Conservation (phyloP, 2,888 invertebrate genomes). For the Brachylomia viminalis region DNA sequence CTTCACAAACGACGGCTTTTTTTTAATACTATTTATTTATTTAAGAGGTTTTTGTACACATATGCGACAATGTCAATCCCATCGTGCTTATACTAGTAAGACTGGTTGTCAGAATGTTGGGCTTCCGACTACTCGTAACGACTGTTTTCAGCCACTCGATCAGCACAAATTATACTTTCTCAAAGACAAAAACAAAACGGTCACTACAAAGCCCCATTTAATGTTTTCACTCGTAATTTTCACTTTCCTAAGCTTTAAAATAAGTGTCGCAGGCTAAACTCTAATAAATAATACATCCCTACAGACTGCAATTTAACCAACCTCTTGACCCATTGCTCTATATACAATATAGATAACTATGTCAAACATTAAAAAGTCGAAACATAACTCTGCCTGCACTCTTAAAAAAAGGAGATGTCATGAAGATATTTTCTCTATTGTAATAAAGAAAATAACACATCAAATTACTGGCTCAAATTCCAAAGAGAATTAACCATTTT, state of each 20-base stretch:
- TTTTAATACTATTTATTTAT: too few species aligned
- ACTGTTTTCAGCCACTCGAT: not conserved
- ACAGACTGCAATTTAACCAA: not conserved
- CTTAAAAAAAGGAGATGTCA: not conserved
- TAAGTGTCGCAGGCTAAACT: not conserved
- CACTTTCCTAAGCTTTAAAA: not conserved
- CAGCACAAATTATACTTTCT: not conserved
- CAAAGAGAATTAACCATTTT: slow-evolving; percentile 4
- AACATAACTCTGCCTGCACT: not conserved
- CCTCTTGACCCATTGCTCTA: slow-evolving; percentile 28
- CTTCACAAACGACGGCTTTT: too few species aligned
- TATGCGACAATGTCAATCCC: too few species aligned
- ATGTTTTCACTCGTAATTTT: not conserved
- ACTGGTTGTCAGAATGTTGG: too few species aligned
- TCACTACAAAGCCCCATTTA: not conserved
- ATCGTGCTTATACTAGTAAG: too few species aligned
- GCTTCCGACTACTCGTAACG: too few species aligned
- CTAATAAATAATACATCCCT: not conserved
- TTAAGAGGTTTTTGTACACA: too few species aligned
- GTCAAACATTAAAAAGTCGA: not conserved
- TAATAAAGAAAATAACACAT: slow-evolving; percentile 2
- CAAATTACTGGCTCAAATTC: slow-evolving; percentile 21
- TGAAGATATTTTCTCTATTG: not conserved
- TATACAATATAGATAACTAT: not conserved
- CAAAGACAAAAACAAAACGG: not conserved